Percentiles rank a stretch among this genome's conserved stretches.
These are phyloP conservation scores for Zosterops pallidus DNA, from an alignment of 2,113 vertebrate genomes.

Conservation along the genomic window DNA sequence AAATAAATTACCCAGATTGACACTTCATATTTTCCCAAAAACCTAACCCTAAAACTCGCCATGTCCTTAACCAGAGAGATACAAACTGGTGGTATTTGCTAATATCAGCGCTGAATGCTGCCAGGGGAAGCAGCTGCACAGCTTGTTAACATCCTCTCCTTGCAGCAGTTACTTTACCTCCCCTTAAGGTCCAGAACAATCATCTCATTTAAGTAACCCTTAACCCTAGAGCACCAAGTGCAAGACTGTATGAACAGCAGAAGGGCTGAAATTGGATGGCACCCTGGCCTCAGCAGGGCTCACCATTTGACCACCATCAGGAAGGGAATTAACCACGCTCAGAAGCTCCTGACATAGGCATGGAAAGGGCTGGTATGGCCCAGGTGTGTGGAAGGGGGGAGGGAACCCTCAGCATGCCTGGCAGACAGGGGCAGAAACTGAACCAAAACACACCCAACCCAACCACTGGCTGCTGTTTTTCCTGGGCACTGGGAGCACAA, in stretches of 20 bases:
- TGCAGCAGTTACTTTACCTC: background rate
- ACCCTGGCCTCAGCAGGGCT: background rate
- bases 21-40: background rate
- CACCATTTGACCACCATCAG: background rate
- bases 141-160: background rate
- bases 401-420: rapidly evolving
- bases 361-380: rapidly evolving
- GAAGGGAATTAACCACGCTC: background rate
- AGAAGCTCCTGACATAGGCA: background rate
- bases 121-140: background rate
- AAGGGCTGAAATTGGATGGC: background rate
- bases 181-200: background rate
- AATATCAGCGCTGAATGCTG: too few relatives aligned
- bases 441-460: rapidly evolving
- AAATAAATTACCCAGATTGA: background rate
- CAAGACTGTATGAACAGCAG: rapidly evolving
- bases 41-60: background rate
- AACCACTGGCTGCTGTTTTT: background rate
- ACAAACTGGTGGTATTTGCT: background rate
- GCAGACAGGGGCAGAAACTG: background rate
- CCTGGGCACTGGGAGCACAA: background rate
- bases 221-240: background rate
- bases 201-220: background rate
- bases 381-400: rapidly evolving
- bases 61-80: background rate